Base-by-base conservation (phyloP, 2,797 vertebrate genomes). In the Anas capensis region DNA sequence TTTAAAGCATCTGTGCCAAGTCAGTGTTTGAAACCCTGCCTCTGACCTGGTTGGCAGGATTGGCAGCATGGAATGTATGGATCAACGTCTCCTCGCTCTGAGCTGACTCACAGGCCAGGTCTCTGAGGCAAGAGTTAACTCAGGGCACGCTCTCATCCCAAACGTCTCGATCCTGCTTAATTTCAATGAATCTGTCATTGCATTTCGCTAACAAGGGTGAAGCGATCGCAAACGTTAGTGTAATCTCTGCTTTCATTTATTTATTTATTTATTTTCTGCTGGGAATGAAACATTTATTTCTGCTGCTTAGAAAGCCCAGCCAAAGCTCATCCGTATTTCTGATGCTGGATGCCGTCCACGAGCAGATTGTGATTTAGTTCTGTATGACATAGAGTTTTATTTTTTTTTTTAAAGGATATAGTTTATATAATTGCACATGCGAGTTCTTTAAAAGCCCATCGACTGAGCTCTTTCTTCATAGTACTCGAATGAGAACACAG, bases 401-500 rank as follows among this genome's bases (percentile, higher is more conserved):
- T 23, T 33, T 95, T 95, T 95, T 51, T 92, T 82, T 92, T 91
- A 77, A 92, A 91, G 29, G 69, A 82, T 49, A 75, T 56, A 62
- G 73, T 94, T 88, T 93, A 88, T 75, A 84, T 31, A 94, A 78
- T 84, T 90, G 70, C 66, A 92, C 79, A 86, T 88, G 57, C 84
- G 95, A 86, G 88, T 85, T 66, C 83, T 92, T 93, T 94, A 85
- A 95, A 95, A 88, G 16, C 70, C 61, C 86, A 95, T 96, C 87
- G 64, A 89, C 51, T 42, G 89, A 93, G 42, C 53, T 92, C 89
- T 84, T 95, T 96, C 89, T 95, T 95, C 87, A 91, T 75, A 92
- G 68, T 83, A 83, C 85, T 91, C 34, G 64, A 95, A 94, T 86
- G 88, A 94, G 94, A 96, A 94, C 93, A 90, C 86, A 93, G 86